Base-by-base conservation (phyloP, 1,140 invertebrate genomes). In the Caligus rogercresseyi region DNA sequence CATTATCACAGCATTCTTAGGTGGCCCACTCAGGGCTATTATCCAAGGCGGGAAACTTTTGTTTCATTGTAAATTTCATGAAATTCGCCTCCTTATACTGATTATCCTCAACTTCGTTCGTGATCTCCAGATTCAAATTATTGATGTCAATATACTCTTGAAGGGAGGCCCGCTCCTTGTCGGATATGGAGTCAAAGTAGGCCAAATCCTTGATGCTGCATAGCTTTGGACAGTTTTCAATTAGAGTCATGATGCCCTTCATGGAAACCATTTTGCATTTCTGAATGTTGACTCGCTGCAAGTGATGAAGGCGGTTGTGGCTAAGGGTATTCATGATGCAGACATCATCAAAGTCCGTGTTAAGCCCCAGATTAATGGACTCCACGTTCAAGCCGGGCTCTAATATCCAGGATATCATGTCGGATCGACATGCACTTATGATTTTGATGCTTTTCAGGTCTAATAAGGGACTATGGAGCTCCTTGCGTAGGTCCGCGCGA, bases 21-120 rank as follows among this genome's bases (percentile, higher is more conserved):
- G 31, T 43, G n/a, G 31, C 57, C 57, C 57, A 60, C 16, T 60
- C 57, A 3, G 26, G 16, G 57, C 57, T 60, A 19, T 60, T 60
- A 16, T 60, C 57, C 23, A 26, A 60, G 2, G 57, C 57, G n/a
- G 57, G 57, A 21, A 26, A 60, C 3, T 60, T 60, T 2, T 25
- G 24, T 43, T 31, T 60, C 14, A 60, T 24, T 16, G 23, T 15
- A 11, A 24, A 31, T n/a, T 31, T 53, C 57, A 60, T 60, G 24
- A 60, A 60, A 19, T 31, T 60, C 1, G 57, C n/a, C n/a, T 60
- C 24, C n/a, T 21, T 2, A n/a, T 31, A 60, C 43, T 43, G 20
- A 43, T 60, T 25, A 60, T 15, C 25, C 26, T 21, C 21, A n/a
- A 31, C 11, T 31, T 60, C 15, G 11, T 25, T 19, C 2, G 20